Conservation (phyloP, 2,888 invertebrate species). For the Ophraella communa region DNA sequence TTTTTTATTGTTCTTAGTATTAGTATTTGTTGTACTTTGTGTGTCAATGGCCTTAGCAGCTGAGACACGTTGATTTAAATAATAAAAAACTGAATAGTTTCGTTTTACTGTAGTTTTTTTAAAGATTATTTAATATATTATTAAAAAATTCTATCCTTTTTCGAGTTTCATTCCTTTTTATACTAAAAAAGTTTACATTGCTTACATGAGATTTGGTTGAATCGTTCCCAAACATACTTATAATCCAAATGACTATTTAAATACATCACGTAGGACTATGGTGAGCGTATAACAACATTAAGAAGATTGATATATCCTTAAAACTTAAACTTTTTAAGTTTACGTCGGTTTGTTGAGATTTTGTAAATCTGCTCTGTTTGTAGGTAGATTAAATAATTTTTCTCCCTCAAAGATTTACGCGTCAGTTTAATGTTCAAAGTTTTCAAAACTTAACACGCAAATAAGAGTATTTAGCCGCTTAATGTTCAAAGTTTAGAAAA, state of each 20-base stretch:
- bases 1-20: too few relatives aligned
- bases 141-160: too few relatives aligned
- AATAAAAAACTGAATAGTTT: too few relatives aligned
- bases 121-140: too few relatives aligned
- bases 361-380: not conserved
- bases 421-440: not conserved
- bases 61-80: too few relatives aligned
- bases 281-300: not conserved
- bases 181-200: too few relatives aligned
- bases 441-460: not conserved
- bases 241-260: not conserved
- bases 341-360: not conserved
- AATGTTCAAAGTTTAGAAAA: too few relatives aligned
- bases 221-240: not conserved
- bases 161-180: too few relatives aligned
- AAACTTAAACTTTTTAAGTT: not conserved
- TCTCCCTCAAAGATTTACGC: not conserved
- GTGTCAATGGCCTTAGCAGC: too few relatives aligned
- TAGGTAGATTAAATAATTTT: not conserved
- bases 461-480: not conserved
- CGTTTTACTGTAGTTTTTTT: too few relatives aligned
- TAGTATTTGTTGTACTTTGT: too few relatives aligned
- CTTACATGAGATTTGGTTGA: too few relatives aligned
- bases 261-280: not conserved
- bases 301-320: not conserved